Percentiles rank a stretch among this genome's conserved stretches.
Conservation (phyloP, 2,113 vertebrate genomes). For the Atractosteus spatula region DNA sequence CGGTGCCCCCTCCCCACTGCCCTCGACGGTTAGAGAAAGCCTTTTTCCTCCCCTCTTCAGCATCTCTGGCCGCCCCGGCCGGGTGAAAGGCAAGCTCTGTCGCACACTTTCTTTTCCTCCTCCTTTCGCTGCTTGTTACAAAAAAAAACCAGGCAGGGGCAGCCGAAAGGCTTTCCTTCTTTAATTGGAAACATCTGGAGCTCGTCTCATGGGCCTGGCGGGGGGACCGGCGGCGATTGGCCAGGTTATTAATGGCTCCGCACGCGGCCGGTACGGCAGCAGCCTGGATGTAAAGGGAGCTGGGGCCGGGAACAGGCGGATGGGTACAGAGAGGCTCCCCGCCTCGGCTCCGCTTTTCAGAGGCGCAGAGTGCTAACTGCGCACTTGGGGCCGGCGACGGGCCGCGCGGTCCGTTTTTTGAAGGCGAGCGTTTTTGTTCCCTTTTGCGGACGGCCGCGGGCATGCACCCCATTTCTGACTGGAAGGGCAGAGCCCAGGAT, state of each 20-base stretch:
- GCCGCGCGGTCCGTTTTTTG: too few species aligned
- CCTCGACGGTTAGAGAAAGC: not conserved
- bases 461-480: too few species aligned
- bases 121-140: not conserved
- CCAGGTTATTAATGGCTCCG: not conserved
- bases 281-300: too few species aligned
- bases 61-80: not conserved
- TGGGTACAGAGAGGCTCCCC: too few species aligned
- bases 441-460: too few species aligned
- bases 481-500: too few species aligned
- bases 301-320: too few species aligned
- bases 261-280: not conserved
- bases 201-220: not conserved
- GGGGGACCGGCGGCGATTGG: not conserved
- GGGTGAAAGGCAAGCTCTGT: not conserved
- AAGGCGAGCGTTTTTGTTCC: too few species aligned
- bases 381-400: too few species aligned
- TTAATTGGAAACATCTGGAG: constrained; percentile 13
- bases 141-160: not conserved
- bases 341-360: not conserved
- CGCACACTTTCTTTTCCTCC: not conserved
- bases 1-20: too few species aligned
- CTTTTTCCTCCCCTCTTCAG: constrained; percentile 8
- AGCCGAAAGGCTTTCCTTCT: not conserved
- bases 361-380: too few species aligned